These are phyloP conservation scores for Dipus sagitta DNA, from an alignment of 2,797 vertebrate species.

Conservation along the genomic window DNA sequence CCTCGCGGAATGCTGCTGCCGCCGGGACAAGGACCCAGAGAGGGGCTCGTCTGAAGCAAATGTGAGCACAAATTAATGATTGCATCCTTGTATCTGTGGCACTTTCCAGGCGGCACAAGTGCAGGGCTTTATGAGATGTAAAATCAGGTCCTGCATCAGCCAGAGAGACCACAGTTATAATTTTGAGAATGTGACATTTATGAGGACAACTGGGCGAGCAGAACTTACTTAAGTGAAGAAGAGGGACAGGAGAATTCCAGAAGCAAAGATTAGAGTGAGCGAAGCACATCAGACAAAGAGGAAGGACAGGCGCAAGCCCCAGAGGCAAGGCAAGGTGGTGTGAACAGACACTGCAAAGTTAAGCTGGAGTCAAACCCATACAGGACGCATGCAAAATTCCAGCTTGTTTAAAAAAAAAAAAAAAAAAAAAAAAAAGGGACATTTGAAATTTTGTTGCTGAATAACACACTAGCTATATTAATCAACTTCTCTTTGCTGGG, in stretches of 20 bases:
- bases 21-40: fast-evolving
- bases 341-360: neutral
- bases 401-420: neutral
- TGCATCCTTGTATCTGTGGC: neutral
- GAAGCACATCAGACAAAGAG: neutral
- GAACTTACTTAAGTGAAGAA: neutral
- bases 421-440: no score
- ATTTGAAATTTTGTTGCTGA: neutral
- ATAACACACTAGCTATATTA: neutral
- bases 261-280: neutral
- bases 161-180: neutral
- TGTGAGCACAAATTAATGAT: neutral
- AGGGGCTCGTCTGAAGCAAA: neutral
- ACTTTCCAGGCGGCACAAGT: neutral
- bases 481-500: no score
- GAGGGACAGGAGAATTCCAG: neutral
- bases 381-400: neutral
- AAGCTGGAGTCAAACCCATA: neutral
- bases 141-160: neutral
- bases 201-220: neutral
- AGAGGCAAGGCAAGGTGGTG: neutral
- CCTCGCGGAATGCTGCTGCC: neutral
- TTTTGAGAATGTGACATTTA: neutral
- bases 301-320: neutral
- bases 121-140: neutral